phyloP scores from a whole-genome alignment of 53 echinoderm and acorn worm genomes.

The Holothuria scabra region DNA sequence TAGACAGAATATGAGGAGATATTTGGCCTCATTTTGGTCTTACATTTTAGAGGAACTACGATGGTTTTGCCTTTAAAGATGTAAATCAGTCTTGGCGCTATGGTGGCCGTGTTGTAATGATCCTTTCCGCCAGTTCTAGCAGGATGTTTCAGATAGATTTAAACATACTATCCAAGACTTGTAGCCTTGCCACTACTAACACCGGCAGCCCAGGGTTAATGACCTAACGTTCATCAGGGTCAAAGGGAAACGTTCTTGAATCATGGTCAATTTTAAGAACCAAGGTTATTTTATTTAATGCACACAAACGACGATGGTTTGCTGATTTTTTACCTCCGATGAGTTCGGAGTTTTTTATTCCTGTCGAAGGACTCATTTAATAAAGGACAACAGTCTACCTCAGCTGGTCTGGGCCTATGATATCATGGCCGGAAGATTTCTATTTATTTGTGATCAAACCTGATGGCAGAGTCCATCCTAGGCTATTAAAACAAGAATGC shows the following conservation, averaged over 20 bases:
- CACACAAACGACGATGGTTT: too few species aligned
- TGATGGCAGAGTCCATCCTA: too few species aligned
- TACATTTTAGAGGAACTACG: slow-evolving; percentile 25
- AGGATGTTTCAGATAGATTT: neutral
- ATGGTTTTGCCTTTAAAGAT: slow-evolving; percentile 4
- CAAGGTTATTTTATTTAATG: slow-evolving; percentile 1
- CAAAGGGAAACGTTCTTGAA: slow-evolving; percentile 6
- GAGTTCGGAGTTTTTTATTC: too few species aligned
- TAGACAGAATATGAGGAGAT: slow-evolving; percentile 4
- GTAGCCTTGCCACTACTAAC: neutral
- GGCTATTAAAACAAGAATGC: too few species aligned
- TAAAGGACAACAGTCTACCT: too few species aligned
- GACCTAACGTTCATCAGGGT: slow-evolving; percentile 14
- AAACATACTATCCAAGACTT: neutral
- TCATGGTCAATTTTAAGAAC: slow-evolving; percentile 23
- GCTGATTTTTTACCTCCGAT: too few species aligned
- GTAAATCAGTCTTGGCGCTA: slow-evolving; percentile 40
- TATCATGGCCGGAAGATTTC: too few species aligned
- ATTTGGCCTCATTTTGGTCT: slow-evolving; percentile 47
- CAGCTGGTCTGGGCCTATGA: too few species aligned
- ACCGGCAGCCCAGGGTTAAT: neutral
- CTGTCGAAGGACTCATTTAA: too few species aligned
- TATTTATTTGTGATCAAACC: too few species aligned
- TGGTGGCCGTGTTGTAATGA: slow-evolving; percentile 33
- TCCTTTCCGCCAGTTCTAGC: slow-evolving; percentile 27